phyloP scores from a whole-genome alignment of 2,888 invertebrate species.

The Acanthosepion esculentum region DNA sequence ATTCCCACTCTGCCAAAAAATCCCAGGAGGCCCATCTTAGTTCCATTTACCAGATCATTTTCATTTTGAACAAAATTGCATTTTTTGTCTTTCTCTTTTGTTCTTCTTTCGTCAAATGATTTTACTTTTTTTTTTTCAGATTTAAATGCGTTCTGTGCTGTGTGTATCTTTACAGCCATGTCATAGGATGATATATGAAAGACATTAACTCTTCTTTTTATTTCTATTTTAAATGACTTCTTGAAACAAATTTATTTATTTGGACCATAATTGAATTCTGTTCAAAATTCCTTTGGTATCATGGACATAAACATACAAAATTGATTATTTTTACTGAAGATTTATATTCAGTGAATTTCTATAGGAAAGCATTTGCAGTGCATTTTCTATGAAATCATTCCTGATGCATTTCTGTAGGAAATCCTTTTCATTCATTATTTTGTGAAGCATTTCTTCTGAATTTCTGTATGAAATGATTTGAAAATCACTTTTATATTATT shows the following conservation, averaged over 20 bases:
- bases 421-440: background rate
- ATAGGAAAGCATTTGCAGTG: background rate
- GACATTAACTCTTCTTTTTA: background rate
- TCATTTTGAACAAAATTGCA: background rate
- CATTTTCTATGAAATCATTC: background rate
- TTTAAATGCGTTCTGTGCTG: slow-evolving; percentile 33
- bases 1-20: background rate
- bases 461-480: background rate
- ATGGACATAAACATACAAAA: background rate
- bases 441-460: background rate
- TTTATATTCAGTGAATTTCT: background rate
- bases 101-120: background rate
- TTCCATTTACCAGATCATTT: background rate
- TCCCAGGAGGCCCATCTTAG: background rate
- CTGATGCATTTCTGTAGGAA: background rate
- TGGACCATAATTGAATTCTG: background rate
- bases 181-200: background rate
- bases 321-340: background rate
- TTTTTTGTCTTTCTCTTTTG: background rate
- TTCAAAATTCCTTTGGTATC: background rate
- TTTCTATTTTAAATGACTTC: background rate
- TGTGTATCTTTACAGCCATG: background rate
- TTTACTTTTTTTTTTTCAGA: background rate
- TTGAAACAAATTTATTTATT: background rate
- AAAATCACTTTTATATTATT: background rate